Evolutionary conservation across 2,888 invertebrate species (phyloP), one percentile per base, ranked within the genome.

Genomic region (Parnassius smintheus): DNA sequence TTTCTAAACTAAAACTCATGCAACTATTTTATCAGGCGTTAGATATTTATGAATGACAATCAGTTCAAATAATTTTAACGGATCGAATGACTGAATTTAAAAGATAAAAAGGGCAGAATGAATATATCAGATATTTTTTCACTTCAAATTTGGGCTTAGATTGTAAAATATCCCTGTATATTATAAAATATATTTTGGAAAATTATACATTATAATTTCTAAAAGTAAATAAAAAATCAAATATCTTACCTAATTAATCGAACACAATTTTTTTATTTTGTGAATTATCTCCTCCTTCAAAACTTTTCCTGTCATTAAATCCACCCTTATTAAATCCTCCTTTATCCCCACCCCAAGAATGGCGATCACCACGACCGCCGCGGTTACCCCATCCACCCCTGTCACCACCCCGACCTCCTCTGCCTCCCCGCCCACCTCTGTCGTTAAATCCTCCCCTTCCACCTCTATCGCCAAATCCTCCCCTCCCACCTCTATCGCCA

Each of bases 211-310:
- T 35, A 35, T 35, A 35, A 35, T 35, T 35, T 35, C 35, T 35
- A 35, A 35, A 35, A 35, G 35, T 35, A 35, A 35, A 35, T 35
- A 35, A 35, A 35, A 35, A 35, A 35, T 35, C 35, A 35, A 44
- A 51, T 45, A 48, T 58, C 82, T 82, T 66, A 88, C 88, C 86
- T 78, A 76, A 71, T 82, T 90, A 89, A 67, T 95, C 94, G 80
- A 96, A 96, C 61, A 92, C 93, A 65, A 95, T 96, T 89, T 96
- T 96, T 91, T 96, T 96, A 83, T 96, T 96, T 83, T 95, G 94
- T 65, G 92, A 74, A 50, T 85, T 81, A 42, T 91, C 88, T 58
- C 92, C 84, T 64, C 89, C 86, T 42, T 91, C 94, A 72, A 94
- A 95, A 77, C 94, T 94, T 76, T 94, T 93, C 75, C 94, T 93